Percentiles rank a stretch among this genome's conserved stretches.
phyloP scores from a whole-genome alignment of 2,113 vertebrate genomes.

The Callocephalon fimbriatum region DNA sequence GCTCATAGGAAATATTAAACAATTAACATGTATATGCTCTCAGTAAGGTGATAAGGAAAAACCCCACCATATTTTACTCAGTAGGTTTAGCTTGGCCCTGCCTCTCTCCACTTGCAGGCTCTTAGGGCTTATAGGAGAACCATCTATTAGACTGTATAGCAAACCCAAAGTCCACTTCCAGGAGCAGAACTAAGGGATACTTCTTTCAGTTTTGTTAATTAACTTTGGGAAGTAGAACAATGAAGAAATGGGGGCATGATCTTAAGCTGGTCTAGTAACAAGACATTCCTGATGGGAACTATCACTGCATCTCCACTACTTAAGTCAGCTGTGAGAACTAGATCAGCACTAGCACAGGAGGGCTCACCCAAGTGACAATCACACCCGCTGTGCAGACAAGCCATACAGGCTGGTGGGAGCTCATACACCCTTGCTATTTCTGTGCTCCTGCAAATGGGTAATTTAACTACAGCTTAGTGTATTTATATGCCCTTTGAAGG shows the following conservation, averaged over 20 bases:
- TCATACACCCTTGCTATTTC: not conserved
- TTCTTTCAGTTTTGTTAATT: not conserved
- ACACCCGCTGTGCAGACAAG: not conserved
- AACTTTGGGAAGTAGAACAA: not conserved
- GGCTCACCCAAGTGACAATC: not conserved
- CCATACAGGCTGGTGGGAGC: rapidly evolving
- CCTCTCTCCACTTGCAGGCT: not conserved
- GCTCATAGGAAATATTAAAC: not conserved
- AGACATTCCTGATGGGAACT: not conserved
- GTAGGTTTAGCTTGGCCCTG: not conserved
- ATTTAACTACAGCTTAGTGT: not conserved
- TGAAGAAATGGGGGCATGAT: not conserved
- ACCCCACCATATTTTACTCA: not conserved
- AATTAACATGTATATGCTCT: not conserved
- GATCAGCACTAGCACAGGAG: not conserved
- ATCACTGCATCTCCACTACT: not conserved
- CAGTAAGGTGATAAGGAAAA: not conserved
- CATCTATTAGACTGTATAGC: not conserved
- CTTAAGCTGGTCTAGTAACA: not conserved
- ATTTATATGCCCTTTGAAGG: not conserved
- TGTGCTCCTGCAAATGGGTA: not conserved
- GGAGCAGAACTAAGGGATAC: not conserved
- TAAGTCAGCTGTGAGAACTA: not conserved
- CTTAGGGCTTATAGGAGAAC: not conserved
- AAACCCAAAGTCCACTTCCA: not conserved